phyloP scores from a whole-genome alignment of 1,140 invertebrate genomes.

The Saccostrea glomerata region DNA sequence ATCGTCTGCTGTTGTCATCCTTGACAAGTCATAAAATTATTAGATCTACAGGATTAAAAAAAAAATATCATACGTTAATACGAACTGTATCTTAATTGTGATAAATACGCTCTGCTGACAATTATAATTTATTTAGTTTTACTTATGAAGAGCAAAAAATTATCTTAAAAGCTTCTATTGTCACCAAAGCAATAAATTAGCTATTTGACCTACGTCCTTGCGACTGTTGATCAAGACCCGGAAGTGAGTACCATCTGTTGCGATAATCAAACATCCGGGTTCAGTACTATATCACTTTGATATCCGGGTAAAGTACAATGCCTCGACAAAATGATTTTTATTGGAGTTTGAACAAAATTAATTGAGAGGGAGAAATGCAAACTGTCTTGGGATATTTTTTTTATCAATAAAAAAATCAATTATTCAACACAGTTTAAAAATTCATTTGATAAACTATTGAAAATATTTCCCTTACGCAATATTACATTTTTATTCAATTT shows the following conservation, averaged over 20 bases:
- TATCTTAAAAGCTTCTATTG: background rate
- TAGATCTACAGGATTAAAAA: background rate
- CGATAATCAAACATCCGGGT: background rate
- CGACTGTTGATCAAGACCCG: background rate
- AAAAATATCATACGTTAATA: background rate
- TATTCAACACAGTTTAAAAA: too few relatives aligned
- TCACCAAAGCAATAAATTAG: background rate
- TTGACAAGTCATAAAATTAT: background rate
- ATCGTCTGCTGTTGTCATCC: background rate
- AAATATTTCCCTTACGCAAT: too few relatives aligned
- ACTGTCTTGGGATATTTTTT: too few relatives aligned
- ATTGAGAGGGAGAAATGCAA: too few relatives aligned
- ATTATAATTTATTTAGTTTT: background rate
- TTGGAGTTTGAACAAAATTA: too few relatives aligned
- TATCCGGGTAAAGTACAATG: too few relatives aligned
- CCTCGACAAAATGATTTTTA: too few relatives aligned
- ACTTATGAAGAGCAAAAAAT: background rate
- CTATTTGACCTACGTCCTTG: background rate
- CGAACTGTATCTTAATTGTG: background rate
- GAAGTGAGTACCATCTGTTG: constrained; percentile 8
- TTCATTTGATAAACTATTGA: too few relatives aligned
- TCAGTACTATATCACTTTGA: background rate
- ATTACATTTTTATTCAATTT: too few relatives aligned
- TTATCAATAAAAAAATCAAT: too few relatives aligned
- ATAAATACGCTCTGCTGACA: background rate